phyloP scores from a whole-genome alignment of 2,888 invertebrate genomes.

The Aricia artaxerxes region DNA sequence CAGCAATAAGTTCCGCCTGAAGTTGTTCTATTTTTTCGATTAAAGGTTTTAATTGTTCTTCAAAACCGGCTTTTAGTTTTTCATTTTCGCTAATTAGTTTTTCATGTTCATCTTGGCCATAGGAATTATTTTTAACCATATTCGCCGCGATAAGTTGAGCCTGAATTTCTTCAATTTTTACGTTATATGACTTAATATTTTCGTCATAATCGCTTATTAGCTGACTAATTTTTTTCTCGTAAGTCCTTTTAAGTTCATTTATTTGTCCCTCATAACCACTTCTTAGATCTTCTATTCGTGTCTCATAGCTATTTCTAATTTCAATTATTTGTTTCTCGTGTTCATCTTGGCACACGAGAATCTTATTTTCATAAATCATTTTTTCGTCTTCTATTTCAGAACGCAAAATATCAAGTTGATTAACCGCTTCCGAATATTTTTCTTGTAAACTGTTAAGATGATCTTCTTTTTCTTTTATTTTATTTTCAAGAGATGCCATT shows the following conservation, averaged over 20 bases:
- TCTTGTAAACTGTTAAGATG: slow-evolving; percentile 64
- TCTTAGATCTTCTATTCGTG: slow-evolving; percentile 39
- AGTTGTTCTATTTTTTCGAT: slow-evolving; percentile 36
- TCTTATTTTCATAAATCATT: slow-evolving; percentile 66
- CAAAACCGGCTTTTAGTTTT: not conserved
- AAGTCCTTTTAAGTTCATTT: slow-evolving; percentile 39
- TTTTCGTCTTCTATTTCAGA: slow-evolving; percentile 75
- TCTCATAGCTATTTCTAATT: slow-evolving; percentile 51
- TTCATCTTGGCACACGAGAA: slow-evolving; percentile 69
- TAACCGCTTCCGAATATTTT: slow-evolving; percentile 66
- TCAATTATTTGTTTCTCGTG: slow-evolving; percentile 66
- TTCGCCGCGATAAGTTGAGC: slow-evolving; percentile 53
- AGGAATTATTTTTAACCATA: slow-evolving; percentile 54
- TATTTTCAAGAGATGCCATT: slow-evolving; percentile 64
- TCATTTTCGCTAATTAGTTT: not conserved
- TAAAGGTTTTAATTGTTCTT: not conserved
- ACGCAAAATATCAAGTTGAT: slow-evolving; percentile 65
- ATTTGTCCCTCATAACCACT: slow-evolving; percentile 50
- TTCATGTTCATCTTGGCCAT: slow-evolving; percentile 22
- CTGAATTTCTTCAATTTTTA: slow-evolving; percentile 42
- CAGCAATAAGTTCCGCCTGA: slow-evolving; percentile 53
- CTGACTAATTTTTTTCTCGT: not conserved
- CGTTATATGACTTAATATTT: not conserved
- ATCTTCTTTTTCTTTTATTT: slow-evolving; percentile 71
- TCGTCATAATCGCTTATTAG: not conserved